Evolutionary conservation across 2,113 vertebrate species (phyloP), one percentile per base, ranked within the genome.

Genomic region (Tyrannus savana): DNA sequence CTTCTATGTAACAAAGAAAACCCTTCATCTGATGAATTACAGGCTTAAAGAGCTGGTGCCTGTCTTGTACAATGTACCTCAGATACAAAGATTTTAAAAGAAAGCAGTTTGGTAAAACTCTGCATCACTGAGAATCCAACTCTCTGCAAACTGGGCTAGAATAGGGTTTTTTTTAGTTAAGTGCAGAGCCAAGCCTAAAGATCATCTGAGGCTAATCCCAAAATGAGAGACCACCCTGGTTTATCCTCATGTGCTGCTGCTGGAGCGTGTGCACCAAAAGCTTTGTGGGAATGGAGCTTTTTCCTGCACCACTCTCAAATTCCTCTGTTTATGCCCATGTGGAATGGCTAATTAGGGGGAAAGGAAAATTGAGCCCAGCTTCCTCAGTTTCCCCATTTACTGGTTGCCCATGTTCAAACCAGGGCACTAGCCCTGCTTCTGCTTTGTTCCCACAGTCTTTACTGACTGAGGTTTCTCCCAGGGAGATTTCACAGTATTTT

Each of bases 311-410:
- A 50, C 77, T 49, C 28, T 92, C 82, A 81, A 31, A 74, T 95
- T 93, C 95, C 91, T 90, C 89, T 86, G 27, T 42, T 62, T 41
- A 31, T 30, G 60, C 50, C 66, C 35, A 23, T 19, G 76, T 87
- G 68, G 86, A 94, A 90, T 35, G 71, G 41, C 7, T 86, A 71
- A 96, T 93, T 67, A 90, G 73, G 94, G 94, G 19, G 37, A 62
- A 81, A 78, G 74, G 58, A 41, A 94, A 93, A 82, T 39, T 59
- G 69, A 86, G 46, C 53, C 62, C 19, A 16, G 28, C 71, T 96
- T 89, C 91, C 95, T 96, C 95, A 92, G 90, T 96, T 97, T 97
- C 97, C 81, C 94, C 63, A 31, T 71, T 95, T 97, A 55, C 90
- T 95, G 89, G 90, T 62, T 2, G 24, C 47, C 28, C 21, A 35